Evolutionary conservation across 2,888 invertebrate genomes (phyloP).

Genomic region (Morpho deidamia): DNA sequence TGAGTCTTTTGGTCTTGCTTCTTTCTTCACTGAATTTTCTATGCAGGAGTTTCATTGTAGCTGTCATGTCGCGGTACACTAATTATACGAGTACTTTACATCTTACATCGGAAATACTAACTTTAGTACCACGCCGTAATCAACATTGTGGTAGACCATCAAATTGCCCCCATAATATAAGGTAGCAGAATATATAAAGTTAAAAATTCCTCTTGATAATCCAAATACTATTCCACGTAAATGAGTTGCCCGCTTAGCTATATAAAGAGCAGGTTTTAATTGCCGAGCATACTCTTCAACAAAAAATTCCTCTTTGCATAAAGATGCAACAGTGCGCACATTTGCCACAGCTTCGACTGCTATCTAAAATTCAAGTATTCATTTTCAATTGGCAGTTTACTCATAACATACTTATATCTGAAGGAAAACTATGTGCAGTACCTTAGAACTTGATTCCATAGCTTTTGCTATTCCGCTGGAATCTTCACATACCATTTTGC

Average conservation of each 20-base stretch:
- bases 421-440: conserved; percentile 33
- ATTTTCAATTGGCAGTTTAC: background rate
- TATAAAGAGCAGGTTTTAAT: conserved; percentile 77
- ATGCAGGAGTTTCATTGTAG: too few relatives aligned
- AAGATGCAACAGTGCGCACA: conserved; percentile 85
- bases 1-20: too few relatives aligned
- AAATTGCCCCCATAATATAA: conserved; percentile 85
- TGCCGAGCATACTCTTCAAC: conserved; percentile 79
- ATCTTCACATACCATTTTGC: conserved; percentile 80
- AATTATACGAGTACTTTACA: too few relatives aligned
- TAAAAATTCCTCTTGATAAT: conserved; percentile 83
- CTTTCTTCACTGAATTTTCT: too few relatives aligned
- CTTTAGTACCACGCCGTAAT: conserved; percentile 83
- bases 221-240: conserved; percentile 84
- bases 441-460: conserved; percentile 85
- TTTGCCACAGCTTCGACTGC: conserved; percentile 89
- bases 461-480: conserved; percentile 82
- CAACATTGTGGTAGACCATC: conserved; percentile 76
- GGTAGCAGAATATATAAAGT: conserved; percentile 83
- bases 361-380: conserved; percentile 52
- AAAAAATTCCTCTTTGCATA: conserved; percentile 84
- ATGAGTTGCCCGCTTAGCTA: conserved; percentile 80
- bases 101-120: conserved; percentile 48
- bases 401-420: background rate
- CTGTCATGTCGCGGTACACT: too few relatives aligned